Base-by-base conservation (phyloP, 2,888 invertebrate species). In the Melinaea marsaeus region DNA sequence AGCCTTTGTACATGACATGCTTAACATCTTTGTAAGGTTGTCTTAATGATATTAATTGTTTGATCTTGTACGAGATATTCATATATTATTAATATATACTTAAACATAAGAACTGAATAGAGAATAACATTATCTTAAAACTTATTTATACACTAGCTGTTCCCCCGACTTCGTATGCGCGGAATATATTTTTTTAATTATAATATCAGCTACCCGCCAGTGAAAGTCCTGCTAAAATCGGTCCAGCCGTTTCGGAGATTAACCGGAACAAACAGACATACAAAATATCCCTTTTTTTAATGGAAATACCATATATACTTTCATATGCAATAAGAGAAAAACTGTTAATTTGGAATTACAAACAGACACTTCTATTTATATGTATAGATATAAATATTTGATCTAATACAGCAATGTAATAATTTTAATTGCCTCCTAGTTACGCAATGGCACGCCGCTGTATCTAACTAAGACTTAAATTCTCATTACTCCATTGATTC, bases 401-500 rank as follows among this genome's bases (percentile, higher is more conserved):
- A n/a, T n/a, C n/a, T n/a, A n/a, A 51, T 32, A 32, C 5, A n/a
- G 32, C 32, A 32, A 51, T 45, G 34, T 42, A 45, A 47, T 48
- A 22, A 59, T 58, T 60, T 58, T 61, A 60, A 54, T 64, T 56
- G 59, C 33, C 61, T 45, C 58, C 56, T 13, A 56, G 51, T 62
- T 59, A 57, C 42, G 46, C 42, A 32, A 37, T 37, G 55, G 57
- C 57, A 55, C 45, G 45, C 61, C 55, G 55, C 45, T 48, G 11
- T n/a, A 47, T 32, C 61, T 63, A 55, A 62, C 63, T 69, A 62
- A 69, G 61, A 63, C 62, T 70, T 69, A 67, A 71, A 73, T 73
- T 72, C 69, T 72, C 69, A 72, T 72, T 71, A 69, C 68, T 67
- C 68, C 68, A 70, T 70, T 68, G 70, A 72, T 66, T 68, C 67